Evolutionary conservation across 2,888 invertebrate species (phyloP).

Genomic region (Drosophila incognita): DNA sequence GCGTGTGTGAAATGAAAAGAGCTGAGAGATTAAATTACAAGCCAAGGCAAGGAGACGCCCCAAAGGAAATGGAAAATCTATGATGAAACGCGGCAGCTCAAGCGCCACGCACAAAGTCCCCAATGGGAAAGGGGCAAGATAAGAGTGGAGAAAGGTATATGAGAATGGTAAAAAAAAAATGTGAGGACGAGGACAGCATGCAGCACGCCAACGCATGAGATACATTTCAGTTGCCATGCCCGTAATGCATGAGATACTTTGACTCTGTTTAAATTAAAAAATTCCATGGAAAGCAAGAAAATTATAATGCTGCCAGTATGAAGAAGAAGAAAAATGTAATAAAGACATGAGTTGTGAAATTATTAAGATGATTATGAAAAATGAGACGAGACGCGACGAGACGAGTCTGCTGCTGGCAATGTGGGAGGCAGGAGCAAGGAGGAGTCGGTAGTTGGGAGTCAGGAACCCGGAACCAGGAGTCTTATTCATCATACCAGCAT

Average conservation of each 20-base stretch:
- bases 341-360: constrained; percentile 77
- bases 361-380: constrained; percentile 77
- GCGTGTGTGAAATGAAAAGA: constrained; percentile 35
- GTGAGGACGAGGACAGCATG: constrained; percentile 16
- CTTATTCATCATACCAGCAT: too few relatives aligned
- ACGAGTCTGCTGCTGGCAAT: constrained; percentile 1
- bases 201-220: constrained; percentile 65
- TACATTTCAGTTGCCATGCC: constrained; percentile 54
- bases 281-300: constrained; percentile 68
- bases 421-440: constrained; percentile 13
- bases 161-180: neutral
- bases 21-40: constrained; percentile 70
- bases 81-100: constrained; percentile 65
- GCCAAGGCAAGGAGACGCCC: constrained; percentile 42
- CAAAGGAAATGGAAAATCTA: constrained; percentile 66
- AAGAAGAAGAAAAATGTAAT: constrained; percentile 61
- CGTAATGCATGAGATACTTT: constrained; percentile 70
- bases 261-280: constrained; percentile 70
- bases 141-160: neutral
- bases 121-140: constrained; percentile 34
- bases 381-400: constrained; percentile 26
- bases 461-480: neutral
- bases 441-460: neutral
- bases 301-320: constrained; percentile 61
- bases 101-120: constrained; percentile 43